These are phyloP conservation scores for Cybosia mesomella DNA, from an alignment of 2,888 invertebrate genomes.

Conservation along the genomic window DNA sequence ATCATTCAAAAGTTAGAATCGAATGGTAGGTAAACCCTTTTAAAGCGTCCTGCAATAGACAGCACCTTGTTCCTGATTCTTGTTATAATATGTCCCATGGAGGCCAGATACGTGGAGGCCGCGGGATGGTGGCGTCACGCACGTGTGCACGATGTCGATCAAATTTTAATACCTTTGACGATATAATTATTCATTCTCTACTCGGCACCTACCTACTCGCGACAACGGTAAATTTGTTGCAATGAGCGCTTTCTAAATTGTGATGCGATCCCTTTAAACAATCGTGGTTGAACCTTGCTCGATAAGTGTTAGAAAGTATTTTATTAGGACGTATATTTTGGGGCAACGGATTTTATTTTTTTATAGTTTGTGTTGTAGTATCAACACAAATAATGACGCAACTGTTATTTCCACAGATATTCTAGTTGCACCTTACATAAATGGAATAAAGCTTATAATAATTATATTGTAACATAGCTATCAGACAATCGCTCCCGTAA, in stretches of 20 bases:
- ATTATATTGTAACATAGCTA: no score
- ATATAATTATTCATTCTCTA: constrained; percentile 59
- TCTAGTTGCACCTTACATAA: no score
- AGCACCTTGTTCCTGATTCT: constrained; percentile 40
- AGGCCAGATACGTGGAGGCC: constrained; percentile 62
- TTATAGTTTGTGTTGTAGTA: no score
- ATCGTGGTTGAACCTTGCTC: not conserved
- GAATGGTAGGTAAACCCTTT: not conserved
- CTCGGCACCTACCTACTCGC: constrained; percentile 53
- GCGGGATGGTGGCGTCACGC: constrained; percentile 70
- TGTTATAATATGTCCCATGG: constrained; percentile 54
- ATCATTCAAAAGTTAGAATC: no score
- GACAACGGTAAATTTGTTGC: constrained; percentile 56
- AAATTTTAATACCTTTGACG: constrained; percentile 69
- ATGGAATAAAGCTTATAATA: no score
- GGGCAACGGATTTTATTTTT: no score
- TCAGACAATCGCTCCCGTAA: no score
- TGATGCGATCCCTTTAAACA: constrained; percentile 20
- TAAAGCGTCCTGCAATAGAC: not conserved
- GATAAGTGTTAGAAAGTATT: not conserved
- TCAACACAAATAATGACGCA: no score
- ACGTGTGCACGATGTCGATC: constrained; percentile 61
- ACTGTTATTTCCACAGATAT: no score
- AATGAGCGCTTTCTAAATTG: constrained; percentile 57
- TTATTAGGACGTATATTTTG: no score